Evolutionary conservation across 2,888 invertebrate genomes (phyloP).

Genomic region (Onchidella celtica): DNA sequence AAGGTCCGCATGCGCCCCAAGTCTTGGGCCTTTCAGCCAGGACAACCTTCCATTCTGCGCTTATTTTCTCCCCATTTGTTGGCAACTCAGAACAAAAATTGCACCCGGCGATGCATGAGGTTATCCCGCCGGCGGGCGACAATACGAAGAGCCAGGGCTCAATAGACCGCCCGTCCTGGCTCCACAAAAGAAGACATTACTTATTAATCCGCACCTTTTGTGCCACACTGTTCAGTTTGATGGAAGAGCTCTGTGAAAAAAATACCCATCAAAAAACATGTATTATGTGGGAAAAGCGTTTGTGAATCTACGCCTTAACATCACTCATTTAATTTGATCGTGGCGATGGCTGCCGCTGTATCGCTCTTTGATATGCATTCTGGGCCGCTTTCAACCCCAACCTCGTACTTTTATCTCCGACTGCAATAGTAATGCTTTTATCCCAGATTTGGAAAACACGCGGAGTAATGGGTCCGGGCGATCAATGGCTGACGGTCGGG

Average conservation of each 20-base stretch:
- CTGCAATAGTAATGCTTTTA: constrained; percentile 28
- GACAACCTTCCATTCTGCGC: constrained; percentile 26
- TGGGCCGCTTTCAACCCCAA: not conserved
- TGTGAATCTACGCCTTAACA: constrained; percentile 11
- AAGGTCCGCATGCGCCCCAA: not conserved
- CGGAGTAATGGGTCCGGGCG: not conserved
- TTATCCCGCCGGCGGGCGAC: constrained; percentile 15
- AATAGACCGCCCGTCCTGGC: not conserved
- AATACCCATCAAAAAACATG: constrained; percentile 14
- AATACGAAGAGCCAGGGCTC: constrained; percentile 19
- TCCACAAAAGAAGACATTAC: constrained; percentile 47
- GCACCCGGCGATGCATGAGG: constrained; percentile 35
- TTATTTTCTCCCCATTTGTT: constrained; percentile 27
- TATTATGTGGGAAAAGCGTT: constrained; percentile 6
- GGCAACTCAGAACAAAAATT: constrained; percentile 28
- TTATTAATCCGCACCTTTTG: constrained; percentile 52
- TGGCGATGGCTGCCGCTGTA: not conserved
- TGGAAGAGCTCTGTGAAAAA: constrained; percentile 7
- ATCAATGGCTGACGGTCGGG: not conserved
- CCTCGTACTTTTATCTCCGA: not conserved
- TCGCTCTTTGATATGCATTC: constrained; percentile 11
- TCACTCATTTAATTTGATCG: constrained; percentile 39
- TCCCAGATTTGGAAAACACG: constrained; percentile 9
- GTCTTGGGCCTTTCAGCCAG: constrained; percentile 18
- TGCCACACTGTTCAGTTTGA: constrained; percentile 44